Percentiles rank a stretch among this genome's conserved stretches.
phyloP scores from a whole-genome alignment of 2,888 invertebrate genomes.

The Elmis aenea region DNA sequence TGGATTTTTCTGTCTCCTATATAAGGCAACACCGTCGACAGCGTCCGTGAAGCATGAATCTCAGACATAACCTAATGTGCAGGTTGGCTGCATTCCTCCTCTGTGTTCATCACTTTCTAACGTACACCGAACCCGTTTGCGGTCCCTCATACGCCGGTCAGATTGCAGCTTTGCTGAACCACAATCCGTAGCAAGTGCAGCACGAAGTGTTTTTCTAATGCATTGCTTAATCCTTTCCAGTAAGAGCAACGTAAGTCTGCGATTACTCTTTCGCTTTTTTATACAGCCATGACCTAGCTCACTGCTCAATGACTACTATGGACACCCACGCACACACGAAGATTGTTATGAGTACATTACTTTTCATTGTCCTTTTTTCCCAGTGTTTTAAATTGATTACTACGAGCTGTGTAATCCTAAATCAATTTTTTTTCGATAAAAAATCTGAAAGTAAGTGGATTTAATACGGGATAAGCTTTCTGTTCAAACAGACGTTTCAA shows the following conservation, averaged over 20 bases:
- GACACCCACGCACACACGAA: not conserved
- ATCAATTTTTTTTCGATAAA: too few relatives aligned
- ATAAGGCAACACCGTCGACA: slow-evolving; percentile 20
- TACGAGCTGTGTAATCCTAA: too few relatives aligned
- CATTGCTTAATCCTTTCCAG: slow-evolving; percentile 17
- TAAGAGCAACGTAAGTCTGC: slow-evolving; percentile 20
- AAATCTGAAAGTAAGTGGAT: too few relatives aligned
- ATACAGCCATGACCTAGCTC: slow-evolving; percentile 29
- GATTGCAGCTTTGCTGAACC: slow-evolving; percentile 20
- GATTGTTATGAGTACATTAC: too few relatives aligned
- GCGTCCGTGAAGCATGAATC: slow-evolving; percentile 22
- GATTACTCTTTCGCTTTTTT: slow-evolving; percentile 9
- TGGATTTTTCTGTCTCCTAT: too few relatives aligned
- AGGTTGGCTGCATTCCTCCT: slow-evolving; percentile 28
- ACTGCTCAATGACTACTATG: slow-evolving; percentile 20
- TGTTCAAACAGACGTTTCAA: too few relatives aligned
- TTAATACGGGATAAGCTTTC: too few relatives aligned
- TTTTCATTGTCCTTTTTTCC: too few relatives aligned
- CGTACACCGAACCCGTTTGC: slow-evolving; percentile 15
- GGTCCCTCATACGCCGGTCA: slow-evolving; percentile 13
- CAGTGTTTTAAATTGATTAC: too few relatives aligned
- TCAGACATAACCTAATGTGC: slow-evolving; percentile 23
- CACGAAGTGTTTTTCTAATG: slow-evolving; percentile 22
- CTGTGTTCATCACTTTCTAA: slow-evolving; percentile 24
- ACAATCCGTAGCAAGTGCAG: slow-evolving; percentile 25